These are phyloP conservation scores for Holcopasites calliopsidis DNA, from an alignment of 1,140 invertebrate species.

Conservation along the genomic window DNA sequence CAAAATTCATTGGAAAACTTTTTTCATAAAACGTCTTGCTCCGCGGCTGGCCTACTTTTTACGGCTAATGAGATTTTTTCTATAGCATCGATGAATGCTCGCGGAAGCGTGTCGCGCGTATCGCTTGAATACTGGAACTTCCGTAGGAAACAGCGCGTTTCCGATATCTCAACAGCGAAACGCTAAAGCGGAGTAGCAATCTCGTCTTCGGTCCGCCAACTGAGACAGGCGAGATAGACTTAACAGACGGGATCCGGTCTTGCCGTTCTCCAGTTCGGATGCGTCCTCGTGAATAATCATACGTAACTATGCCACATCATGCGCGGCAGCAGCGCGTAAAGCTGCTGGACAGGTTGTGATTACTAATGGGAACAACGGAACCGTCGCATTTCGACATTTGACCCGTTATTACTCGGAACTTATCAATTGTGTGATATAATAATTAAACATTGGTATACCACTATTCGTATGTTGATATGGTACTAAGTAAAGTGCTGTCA, in stretches of 20 bases:
- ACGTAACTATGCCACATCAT: slow-evolving; percentile 52
- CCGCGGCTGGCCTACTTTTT: no score
- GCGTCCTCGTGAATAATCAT: slow-evolving; percentile 60
- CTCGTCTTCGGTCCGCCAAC: slow-evolving; percentile 47
- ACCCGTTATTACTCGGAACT: background rate
- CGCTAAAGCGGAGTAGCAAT: slow-evolving; percentile 49
- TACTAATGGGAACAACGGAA: background rate
- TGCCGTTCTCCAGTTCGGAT: slow-evolving; percentile 35
- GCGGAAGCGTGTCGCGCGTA: background rate
- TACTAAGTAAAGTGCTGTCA: no score
- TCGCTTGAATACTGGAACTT: slow-evolving; percentile 42
- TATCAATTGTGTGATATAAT: no score
- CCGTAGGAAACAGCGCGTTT: slow-evolving; percentile 51
- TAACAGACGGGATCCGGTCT: slow-evolving; percentile 55
- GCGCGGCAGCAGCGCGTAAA: background rate
- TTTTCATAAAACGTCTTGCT: no score
- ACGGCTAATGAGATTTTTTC: no score
- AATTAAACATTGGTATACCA: no score
- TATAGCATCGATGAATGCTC: no score
- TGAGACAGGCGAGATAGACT: slow-evolving; percentile 54
- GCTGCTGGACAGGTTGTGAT: slow-evolving; percentile 22
- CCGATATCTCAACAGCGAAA: slow-evolving; percentile 33
- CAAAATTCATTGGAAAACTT: no score
- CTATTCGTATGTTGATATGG: no score
- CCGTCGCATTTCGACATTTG: background rate